Conservation (phyloP, 2,797 vertebrate genomes). For the Chaunax sp. region DNA sequence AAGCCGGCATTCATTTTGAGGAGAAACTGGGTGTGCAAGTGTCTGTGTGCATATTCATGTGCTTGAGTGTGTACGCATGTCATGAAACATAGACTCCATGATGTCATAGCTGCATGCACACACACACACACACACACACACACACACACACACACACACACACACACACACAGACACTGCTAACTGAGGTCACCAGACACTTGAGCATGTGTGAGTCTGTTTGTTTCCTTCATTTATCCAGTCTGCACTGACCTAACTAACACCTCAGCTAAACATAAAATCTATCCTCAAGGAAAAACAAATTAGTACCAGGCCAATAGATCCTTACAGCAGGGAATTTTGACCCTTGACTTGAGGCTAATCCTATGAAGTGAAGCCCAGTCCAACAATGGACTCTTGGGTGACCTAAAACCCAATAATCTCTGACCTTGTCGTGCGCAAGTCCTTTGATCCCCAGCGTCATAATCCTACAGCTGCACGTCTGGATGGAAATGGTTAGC, state of each 20-base stretch:
- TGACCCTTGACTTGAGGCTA: conserved; percentile 45
- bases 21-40: conserved; percentile 64
- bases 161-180: conserved; percentile 12
- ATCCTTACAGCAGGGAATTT: conserved; percentile 28
- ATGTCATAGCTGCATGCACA: conserved; percentile 55
- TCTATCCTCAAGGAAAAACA: conserved; percentile 30
- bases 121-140: conserved; percentile 9
- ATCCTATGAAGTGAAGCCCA: conserved; percentile 48
- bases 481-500: conserved; percentile 23
- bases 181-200: conserved; percentile 57
- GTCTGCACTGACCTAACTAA: conserved; percentile 32
- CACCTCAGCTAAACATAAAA: conserved; percentile 13
- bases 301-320: conserved; percentile 46
- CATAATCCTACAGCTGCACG: conserved; percentile 36
- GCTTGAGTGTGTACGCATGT: conserved; percentile 26
- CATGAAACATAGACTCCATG: conserved; percentile 64
- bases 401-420: conserved; percentile 54
- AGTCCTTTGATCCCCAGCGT: conserved; percentile 40
- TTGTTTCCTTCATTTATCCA: conserved; percentile 37
- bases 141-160: background rate
- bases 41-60: conserved; percentile 9
- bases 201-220: conserved; percentile 20
- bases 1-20: conserved; percentile 80
- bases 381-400: conserved; percentile 6
- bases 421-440: conserved; percentile 32